These are phyloP conservation scores for Nymphalis c-album DNA, from an alignment of 2,888 invertebrate genomes.

Conservation along the genomic window DNA sequence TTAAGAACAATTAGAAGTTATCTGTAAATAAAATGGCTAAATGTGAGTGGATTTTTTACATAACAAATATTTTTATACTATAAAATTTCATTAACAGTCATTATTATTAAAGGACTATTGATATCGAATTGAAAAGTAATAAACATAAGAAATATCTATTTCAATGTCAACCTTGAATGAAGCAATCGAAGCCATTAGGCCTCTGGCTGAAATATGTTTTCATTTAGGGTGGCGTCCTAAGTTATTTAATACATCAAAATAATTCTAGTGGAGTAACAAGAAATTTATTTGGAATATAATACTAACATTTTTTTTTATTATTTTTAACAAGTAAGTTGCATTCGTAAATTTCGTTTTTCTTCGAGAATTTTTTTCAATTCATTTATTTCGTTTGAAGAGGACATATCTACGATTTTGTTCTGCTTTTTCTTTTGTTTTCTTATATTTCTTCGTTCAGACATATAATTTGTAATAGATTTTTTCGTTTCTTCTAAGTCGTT, in stretches of 20 bases:
- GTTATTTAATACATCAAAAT: background rate
- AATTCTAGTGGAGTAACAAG: background rate
- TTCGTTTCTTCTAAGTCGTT: slow-evolving; percentile 73
- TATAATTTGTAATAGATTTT: slow-evolving; percentile 63
- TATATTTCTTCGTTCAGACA: slow-evolving; percentile 56
- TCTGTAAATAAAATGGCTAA: too few relatives aligned
- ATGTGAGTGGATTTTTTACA: too few relatives aligned
- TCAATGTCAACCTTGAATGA: slow-evolving; percentile 15
- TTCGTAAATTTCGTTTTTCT: slow-evolving; percentile 70
- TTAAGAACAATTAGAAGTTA: too few relatives aligned
- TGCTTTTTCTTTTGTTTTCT: slow-evolving; percentile 57
- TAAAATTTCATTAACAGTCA: background rate
- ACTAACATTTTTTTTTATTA: slow-evolving; percentile 4
- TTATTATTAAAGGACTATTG: slow-evolving; percentile 1
- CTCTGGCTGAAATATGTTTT: slow-evolving; percentile 25
- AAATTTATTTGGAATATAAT: slow-evolving; percentile 3
- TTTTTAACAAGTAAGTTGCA: slow-evolving; percentile 43
- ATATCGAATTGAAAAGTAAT: slow-evolving; percentile 6
- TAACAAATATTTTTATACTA: too few relatives aligned
- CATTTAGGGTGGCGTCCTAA: slow-evolving; percentile 9
- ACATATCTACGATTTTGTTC: slow-evolving; percentile 39
- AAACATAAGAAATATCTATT: slow-evolving; percentile 12
- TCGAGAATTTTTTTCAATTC: slow-evolving; percentile 73
- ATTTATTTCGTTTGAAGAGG: slow-evolving; percentile 67
- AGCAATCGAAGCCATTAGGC: slow-evolving; percentile 20